These are phyloP conservation scores for Ophion obscuratus DNA, from an alignment of 2,888 invertebrate genomes.

Conservation along the genomic window DNA sequence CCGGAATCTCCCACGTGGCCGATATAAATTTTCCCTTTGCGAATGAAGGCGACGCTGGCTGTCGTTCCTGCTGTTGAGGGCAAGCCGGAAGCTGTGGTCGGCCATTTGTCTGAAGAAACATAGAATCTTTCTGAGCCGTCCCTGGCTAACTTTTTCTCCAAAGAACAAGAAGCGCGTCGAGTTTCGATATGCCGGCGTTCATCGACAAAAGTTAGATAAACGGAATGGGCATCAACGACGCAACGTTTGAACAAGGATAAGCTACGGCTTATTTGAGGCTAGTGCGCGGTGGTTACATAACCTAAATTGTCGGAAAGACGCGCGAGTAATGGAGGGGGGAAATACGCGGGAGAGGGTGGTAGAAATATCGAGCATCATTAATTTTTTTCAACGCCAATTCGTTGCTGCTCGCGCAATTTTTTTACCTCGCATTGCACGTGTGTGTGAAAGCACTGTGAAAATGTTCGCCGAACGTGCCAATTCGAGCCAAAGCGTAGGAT, in stretches of 20 bases:
- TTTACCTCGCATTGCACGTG: neutral
- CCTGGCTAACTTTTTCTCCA: neutral
- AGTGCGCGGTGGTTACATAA: slow-evolving; percentile 78
- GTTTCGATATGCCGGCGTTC: too few relatives aligned
- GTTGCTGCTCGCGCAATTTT: slow-evolving; percentile 32
- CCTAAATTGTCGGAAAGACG: slow-evolving; percentile 78
- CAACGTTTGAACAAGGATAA: slow-evolving; percentile 5
- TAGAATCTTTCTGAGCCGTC: neutral
- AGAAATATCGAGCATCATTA: slow-evolving; percentile 61
- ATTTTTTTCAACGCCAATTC: slow-evolving; percentile 19
- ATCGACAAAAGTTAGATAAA: neutral
- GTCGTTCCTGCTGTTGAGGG: slow-evolving; percentile 99
- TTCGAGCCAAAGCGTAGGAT: too few relatives aligned
- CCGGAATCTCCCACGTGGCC: slow-evolving; percentile 99
- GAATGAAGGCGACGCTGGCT: slow-evolving; percentile 97
- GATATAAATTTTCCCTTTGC: slow-evolving; percentile 96
- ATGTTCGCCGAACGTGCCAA: neutral
- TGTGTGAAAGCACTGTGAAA: neutral
- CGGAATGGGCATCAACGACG: neutral
- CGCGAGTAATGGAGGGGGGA: slow-evolving; percentile 72
- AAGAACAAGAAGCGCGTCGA: neutral
- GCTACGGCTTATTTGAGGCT: slow-evolving; percentile 59
- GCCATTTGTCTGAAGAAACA: slow-evolving; percentile 92
- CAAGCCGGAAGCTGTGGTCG: slow-evolving; percentile 96
- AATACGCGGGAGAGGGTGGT: slow-evolving; percentile 82